These are phyloP conservation scores for Corbicula japonica DNA, from an alignment of 2,888 invertebrate genomes.

Conservation along the genomic window DNA sequence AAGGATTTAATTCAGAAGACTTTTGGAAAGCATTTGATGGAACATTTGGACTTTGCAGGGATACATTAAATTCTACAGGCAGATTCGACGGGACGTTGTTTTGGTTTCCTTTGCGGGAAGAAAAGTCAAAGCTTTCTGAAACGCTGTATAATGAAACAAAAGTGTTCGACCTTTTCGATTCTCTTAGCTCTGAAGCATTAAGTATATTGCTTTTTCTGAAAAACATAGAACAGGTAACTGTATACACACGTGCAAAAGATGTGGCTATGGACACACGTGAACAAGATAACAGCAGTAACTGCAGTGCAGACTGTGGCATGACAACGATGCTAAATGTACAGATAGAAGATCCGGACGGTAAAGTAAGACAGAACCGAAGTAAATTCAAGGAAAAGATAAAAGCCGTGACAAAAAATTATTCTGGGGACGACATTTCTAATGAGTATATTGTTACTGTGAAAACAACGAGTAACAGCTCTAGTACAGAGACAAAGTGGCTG, in stretches of 20 bases:
- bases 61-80: slow-evolving; percentile 36
- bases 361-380: neutral
- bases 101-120: slow-evolving; percentile 79
- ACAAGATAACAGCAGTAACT: neutral
- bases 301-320: too few relatives aligned
- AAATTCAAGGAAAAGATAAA: slow-evolving; percentile 1
- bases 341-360: slow-evolving; percentile 4
- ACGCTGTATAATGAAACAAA: slow-evolving; percentile 72
- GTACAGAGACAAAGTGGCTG: neutral
- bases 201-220: slow-evolving; percentile 80
- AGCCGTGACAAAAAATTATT: neutral
- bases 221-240: slow-evolving; percentile 50
- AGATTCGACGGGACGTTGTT: slow-evolving; percentile 80
- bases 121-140: slow-evolving; percentile 73
- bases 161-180: slow-evolving; percentile 71
- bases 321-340: too few relatives aligned
- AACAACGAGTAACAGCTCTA: too few relatives aligned
- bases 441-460: neutral
- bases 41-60: slow-evolving; percentile 66
- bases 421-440: neutral
- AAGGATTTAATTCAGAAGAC: slow-evolving; percentile 53
- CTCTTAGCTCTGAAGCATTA: slow-evolving; percentile 78
- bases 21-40: slow-evolving; percentile 68
- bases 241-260: neutral
- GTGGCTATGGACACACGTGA: neutral